Base-by-base conservation (phyloP, 2,888 invertebrate genomes). In the Dorcus parallelipipedus region DNA sequence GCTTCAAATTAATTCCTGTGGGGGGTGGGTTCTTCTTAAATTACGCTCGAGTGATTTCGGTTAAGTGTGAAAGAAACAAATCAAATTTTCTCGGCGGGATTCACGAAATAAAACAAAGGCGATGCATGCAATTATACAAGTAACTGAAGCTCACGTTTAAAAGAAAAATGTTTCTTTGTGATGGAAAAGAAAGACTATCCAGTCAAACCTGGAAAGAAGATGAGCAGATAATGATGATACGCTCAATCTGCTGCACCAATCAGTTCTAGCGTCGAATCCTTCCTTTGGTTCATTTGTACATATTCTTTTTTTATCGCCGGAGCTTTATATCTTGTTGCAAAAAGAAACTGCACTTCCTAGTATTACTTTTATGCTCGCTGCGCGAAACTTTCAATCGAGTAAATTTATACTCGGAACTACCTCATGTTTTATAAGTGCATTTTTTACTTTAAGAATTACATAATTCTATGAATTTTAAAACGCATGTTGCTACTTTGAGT, bases 141-240 rank as follows among this genome's bases (percentile, higher is more conserved):
- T 59, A 59, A 59, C 56, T 59, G 59, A 56, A 54, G 49, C 40
- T 50, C 50, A 38, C 52, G 48, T 47, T 49, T 52, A 52, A 52
- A 39, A 59, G 55, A 56, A 54, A 56, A 55, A 48, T 54, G 59
- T 56, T 59, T 70, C 70, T 71, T 73, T 71, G 69, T 71, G 70
- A 70, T 68, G 65, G 69, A 65, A 64, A 64, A 64, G 65, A 69
- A 60, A 66, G 71, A 71, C 67, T 69, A 69, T 65, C 64, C 67
- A 70, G 71, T 73, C 71, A 72, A 67, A 68, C 64, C 68, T 69
- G 69, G 71, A 43, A 53, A 49, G 53, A 51, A 56, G 60, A 73
- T 72, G 72, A 73, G 71, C 69, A 73, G 72, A 72, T 72, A 73
- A 73, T 73, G 72, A 64, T 71, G 72, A 73, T 72, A 71, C 70